Evolutionary conservation across 2,888 invertebrate species (phyloP).

Genomic region (Caenorhabditis sp.): DNA sequence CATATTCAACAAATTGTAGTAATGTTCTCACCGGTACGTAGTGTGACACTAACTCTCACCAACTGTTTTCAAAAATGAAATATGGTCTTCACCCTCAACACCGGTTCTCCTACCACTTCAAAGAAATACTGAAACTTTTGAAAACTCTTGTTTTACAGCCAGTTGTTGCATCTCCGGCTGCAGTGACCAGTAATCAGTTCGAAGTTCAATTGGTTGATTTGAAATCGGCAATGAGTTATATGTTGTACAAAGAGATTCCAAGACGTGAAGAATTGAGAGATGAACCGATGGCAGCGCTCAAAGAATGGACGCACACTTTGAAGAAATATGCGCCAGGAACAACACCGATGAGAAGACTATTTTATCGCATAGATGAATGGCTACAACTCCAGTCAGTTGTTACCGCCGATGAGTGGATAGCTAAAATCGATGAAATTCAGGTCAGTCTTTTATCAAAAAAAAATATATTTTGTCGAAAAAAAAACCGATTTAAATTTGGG

Average conservation of each 20-base stretch:
- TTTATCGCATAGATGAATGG: slow-evolving; percentile 77
- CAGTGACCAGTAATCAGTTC: slow-evolving; percentile 50
- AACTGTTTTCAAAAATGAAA: not conserved
- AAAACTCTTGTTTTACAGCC: slow-evolving; percentile 23
- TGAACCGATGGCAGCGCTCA: slow-evolving; percentile 80
- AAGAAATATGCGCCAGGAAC: slow-evolving; percentile 83
- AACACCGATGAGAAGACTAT: slow-evolving; percentile 77
- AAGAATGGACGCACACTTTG: slow-evolving; percentile 80
- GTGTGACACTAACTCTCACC: not conserved
- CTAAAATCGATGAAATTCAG: slow-evolving; percentile 70
- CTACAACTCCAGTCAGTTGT: slow-evolving; percentile 71
- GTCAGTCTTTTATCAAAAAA: slow-evolving; percentile 41
- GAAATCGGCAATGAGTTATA: slow-evolving; percentile 84
- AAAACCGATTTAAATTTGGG: too few relatives aligned
- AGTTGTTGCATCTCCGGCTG: slow-evolving; percentile 20
- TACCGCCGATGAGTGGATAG: slow-evolving; percentile 72
- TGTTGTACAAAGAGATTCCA: slow-evolving; percentile 81
- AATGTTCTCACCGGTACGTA: not conserved
- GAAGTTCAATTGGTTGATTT: slow-evolving; percentile 84
- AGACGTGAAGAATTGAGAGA: slow-evolving; percentile 79
- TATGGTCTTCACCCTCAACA: not conserved
- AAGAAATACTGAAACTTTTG: not conserved
- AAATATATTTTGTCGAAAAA: too few relatives aligned
- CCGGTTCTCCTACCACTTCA: not conserved
- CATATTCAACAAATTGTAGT: not conserved